Conservation (phyloP, 2,797 vertebrate genomes). For the Cynopterus sphinx region DNA sequence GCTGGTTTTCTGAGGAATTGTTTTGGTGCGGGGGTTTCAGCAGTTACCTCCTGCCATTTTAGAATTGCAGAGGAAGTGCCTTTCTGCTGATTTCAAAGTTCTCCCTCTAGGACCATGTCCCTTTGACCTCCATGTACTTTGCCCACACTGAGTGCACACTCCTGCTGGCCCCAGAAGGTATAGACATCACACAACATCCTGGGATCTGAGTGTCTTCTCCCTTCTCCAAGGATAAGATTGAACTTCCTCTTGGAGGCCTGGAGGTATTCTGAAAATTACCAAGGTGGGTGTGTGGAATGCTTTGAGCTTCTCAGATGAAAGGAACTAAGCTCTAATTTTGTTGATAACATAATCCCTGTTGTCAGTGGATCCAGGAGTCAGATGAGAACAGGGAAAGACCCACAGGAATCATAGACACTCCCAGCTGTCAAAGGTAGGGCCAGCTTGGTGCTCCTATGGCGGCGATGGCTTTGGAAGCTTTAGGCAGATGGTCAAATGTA, state of each 20-base stretch:
- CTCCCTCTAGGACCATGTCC: neutral
- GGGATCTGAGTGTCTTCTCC: neutral
- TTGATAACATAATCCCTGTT: neutral
- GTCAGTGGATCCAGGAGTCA: neutral
- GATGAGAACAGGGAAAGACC: neutral
- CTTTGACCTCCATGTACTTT: neutral
- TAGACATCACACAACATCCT: neutral
- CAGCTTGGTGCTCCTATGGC: neutral
- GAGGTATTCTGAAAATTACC: neutral
- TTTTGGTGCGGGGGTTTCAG: neutral
- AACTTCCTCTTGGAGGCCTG: neutral
- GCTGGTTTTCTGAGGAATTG: neutral
- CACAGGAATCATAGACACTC: neutral
- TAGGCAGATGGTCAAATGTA: no score
- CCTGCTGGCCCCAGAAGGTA: neutral
- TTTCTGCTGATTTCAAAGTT: neutral
- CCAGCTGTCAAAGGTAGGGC: neutral
- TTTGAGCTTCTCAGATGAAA: slow-evolving; percentile 41
- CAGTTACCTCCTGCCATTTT: neutral
- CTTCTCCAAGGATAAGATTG: neutral
- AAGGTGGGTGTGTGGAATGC: neutral
- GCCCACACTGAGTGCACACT: neutral
- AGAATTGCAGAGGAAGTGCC: neutral
- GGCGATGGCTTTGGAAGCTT: neutral
- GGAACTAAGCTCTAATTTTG: neutral